These are phyloP conservation scores for Coreius guichenoti DNA, from an alignment of 2,797 vertebrate genomes.

Conservation along the genomic window DNA sequence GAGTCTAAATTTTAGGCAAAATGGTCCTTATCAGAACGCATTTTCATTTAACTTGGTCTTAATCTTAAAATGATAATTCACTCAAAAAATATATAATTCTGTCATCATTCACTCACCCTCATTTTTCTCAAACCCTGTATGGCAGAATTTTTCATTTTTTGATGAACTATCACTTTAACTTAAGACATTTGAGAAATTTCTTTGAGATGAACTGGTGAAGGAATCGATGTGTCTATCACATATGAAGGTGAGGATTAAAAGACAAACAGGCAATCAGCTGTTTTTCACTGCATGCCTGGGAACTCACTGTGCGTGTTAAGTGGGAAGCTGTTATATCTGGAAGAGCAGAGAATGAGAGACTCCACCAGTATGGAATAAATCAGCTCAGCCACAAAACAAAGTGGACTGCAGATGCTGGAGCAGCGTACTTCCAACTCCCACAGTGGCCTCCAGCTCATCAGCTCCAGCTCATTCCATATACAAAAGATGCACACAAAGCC, in stretches of 20 bases:
- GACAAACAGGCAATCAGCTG: constrained; percentile 17
- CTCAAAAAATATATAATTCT: not conserved
- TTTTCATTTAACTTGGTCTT: not conserved
- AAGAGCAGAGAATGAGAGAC: constrained; percentile 62
- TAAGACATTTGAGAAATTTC: not conserved
- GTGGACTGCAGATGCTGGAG: constrained; percentile 36
- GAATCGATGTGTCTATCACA: not conserved
- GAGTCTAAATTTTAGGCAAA: not conserved
- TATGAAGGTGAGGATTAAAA: constrained; percentile 41
- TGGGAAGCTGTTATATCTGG: constrained; percentile 65
- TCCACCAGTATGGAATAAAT: constrained; percentile 67
- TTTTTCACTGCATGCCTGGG: constrained; percentile 52
- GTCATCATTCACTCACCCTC: not conserved
- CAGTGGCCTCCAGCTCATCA: constrained; percentile 21
- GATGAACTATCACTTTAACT: not conserved
- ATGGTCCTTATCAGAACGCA: not conserved
- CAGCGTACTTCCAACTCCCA: constrained; percentile 14
- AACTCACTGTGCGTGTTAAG: constrained; percentile 62
- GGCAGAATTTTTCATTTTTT: not conserved
- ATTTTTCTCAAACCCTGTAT: not conserved
- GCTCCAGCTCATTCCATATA: constrained; percentile 5
- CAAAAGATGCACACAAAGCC: not conserved
- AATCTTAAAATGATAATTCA: not conserved
- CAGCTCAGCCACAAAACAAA: constrained; percentile 53
- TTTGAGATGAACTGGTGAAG: not conserved